A percentile compares a stretch with the other conserved stretches of the same genome.
phyloP scores from a whole-genome alignment of 2,113 vertebrate species.

The Callaeas wilsoni region DNA sequence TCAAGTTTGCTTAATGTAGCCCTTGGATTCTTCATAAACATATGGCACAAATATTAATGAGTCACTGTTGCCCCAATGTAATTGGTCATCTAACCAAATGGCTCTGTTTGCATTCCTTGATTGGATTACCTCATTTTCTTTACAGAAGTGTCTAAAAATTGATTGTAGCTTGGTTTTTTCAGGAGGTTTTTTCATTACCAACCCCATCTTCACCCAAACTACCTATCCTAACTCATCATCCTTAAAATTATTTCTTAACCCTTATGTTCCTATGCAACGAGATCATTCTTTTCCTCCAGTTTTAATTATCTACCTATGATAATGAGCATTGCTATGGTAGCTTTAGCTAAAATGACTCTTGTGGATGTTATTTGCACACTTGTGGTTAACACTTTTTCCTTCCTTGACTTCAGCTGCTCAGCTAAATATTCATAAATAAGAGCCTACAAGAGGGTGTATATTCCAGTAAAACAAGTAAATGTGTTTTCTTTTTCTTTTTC shows the following conservation, averaged over 20 bases:
- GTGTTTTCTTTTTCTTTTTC: no score
- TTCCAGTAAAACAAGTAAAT: not conserved
- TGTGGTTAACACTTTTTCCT: not conserved
- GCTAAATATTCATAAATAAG: not conserved
- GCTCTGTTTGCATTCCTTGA: conserved; percentile 56
- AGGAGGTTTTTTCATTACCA: conserved; percentile 30
- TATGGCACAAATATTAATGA: conserved; percentile 63
- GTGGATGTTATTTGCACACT: not conserved
- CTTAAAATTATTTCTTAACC: conserved; percentile 30
- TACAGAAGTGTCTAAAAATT: conserved; percentile 58
- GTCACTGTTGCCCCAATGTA: conserved; percentile 11
- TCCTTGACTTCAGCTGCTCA: not conserved
- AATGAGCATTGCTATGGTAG: not conserved
- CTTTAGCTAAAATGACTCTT: not conserved
- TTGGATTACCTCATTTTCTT: conserved; percentile 64
- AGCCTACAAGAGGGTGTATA: not conserved
- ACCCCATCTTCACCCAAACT: not conserved
- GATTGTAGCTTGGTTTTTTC: conserved; percentile 30
- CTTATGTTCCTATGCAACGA: not conserved
- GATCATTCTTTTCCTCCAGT: not conserved
- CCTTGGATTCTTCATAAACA: conserved; percentile 55
- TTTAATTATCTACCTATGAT: not conserved
- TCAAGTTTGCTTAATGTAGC: conserved; percentile 36
- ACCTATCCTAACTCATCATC: not conserved
- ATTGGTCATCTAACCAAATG: conserved; percentile 66